Evolutionary conservation across 1,140 invertebrate genomes (phyloP).

Genomic region (Drosophila pseudoananassae): DNA sequence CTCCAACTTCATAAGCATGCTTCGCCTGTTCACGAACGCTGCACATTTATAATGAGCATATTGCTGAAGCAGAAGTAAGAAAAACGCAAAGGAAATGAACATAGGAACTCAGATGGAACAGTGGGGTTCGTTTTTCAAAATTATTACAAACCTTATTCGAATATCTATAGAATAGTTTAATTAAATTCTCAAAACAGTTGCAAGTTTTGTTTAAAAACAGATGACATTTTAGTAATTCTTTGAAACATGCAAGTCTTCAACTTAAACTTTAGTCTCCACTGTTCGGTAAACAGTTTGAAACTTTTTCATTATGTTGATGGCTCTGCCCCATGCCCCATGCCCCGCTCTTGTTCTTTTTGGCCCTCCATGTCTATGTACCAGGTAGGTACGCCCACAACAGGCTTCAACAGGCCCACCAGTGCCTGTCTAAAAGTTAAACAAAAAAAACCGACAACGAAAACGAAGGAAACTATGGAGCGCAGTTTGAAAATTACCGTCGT

Average conservation of each 20-base stretch:
- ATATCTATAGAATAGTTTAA: too few species aligned
- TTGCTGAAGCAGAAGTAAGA: constrained; percentile 44
- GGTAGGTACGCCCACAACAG: constrained; percentile 17
- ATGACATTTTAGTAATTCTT: background rate
- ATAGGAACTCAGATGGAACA: constrained; percentile 25
- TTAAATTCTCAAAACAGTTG: background rate
- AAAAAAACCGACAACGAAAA: constrained; percentile 24
- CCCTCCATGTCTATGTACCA: constrained; percentile 20
- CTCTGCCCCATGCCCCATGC: background rate
- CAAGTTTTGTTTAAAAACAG: background rate
- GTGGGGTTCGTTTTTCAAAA: constrained; percentile 3
- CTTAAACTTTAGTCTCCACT: constrained; percentile 47
- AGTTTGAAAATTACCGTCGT: constrained; percentile 58
- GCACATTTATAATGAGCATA: constrained; percentile 79
- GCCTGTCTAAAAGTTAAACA: constrained; percentile 58
- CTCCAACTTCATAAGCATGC: constrained; percentile 23
- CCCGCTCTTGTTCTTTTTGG: background rate
- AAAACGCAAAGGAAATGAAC: constrained; percentile 52
- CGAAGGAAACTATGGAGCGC: constrained; percentile 42
- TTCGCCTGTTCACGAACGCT: constrained; percentile 7
- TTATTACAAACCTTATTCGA: too few species aligned
- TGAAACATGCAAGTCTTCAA: background rate
- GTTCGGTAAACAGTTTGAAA: constrained; percentile 68
- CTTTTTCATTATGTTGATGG: constrained; percentile 80
- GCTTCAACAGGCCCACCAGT: constrained; percentile 48